Evolutionary conservation across 2,113 vertebrate species (phyloP).

Genomic region (Carollia perspicillata): DNA sequence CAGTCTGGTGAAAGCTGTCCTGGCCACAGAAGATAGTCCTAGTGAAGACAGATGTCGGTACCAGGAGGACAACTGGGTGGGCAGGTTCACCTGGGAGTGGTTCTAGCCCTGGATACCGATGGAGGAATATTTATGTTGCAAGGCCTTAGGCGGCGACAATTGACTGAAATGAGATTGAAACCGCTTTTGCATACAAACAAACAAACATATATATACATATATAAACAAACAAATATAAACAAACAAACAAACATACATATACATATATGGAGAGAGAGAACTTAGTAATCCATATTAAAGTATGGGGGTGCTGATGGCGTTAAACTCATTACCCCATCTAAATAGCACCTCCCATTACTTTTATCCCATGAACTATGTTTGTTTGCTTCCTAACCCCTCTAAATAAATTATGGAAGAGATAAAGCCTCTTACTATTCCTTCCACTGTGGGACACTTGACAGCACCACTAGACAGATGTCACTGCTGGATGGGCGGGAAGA

Average conservation of each 20-base stretch:
- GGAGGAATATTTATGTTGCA: neutral
- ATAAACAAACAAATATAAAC: neutral
- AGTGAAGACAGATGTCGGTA: neutral
- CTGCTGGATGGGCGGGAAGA: neutral
- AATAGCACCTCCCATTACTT: neutral
- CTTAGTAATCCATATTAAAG: neutral
- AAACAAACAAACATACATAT: no score
- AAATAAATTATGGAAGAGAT: neutral
- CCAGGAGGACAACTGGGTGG: neutral
- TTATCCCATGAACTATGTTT: neutral
- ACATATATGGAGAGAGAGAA: neutral
- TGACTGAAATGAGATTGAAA: neutral
- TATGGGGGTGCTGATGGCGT: neutral
- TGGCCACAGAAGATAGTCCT: neutral
- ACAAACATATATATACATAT: no score
- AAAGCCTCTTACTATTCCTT: neutral
- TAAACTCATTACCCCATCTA: neutral
- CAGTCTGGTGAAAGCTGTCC: neutral
- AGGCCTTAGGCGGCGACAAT: neutral
- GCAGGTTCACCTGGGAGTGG: neutral
- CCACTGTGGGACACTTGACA: neutral
- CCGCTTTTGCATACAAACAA: neutral
- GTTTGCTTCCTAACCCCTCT: neutral
- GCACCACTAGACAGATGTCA: no score
- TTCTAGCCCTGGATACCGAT: neutral